These are phyloP conservation scores for Maconellicoccus hirsutus DNA, from an alignment of 1,140 invertebrate species.

Conservation along the genomic window DNA sequence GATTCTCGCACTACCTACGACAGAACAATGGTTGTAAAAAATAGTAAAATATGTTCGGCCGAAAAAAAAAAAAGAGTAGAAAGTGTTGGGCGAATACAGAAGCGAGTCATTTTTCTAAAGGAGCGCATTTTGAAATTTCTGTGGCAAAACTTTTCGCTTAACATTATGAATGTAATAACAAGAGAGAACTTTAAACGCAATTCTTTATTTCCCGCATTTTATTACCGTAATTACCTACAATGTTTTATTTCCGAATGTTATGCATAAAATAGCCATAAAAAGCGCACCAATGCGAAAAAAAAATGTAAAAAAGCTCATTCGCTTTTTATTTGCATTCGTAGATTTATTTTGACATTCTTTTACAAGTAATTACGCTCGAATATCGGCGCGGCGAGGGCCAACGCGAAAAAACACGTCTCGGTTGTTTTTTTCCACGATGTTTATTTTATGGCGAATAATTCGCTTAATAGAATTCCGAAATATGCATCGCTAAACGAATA, in stretches of 20 bases:
- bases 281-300: background rate
- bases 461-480: background rate
- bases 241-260: slow-evolving; percentile 9
- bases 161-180: slow-evolving; percentile 5
- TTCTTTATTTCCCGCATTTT: slow-evolving; percentile 4
- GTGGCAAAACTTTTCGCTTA: background rate
- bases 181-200: background rate
- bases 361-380: slow-evolving; percentile 8
- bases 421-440: background rate
- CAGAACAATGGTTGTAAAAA: too few relatives aligned
- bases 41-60: too few relatives aligned
- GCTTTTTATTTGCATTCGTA: background rate
- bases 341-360: slow-evolving; percentile 9
- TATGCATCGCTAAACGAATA: background rate
- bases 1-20: too few relatives aligned
- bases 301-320: background rate
- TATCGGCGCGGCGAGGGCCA: background rate
- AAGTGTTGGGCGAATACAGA: background rate
- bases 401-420: background rate
- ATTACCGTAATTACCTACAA: slow-evolving; percentile 9
- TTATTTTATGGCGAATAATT: slow-evolving; percentile 9
- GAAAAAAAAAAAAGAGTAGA: too few relatives aligned
- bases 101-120: background rate
- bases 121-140: background rate
- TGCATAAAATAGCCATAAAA: slow-evolving; percentile 9